These are phyloP conservation scores for Etheostoma perlongum DNA, from an alignment of 2,797 vertebrate species.

Conservation along the genomic window DNA sequence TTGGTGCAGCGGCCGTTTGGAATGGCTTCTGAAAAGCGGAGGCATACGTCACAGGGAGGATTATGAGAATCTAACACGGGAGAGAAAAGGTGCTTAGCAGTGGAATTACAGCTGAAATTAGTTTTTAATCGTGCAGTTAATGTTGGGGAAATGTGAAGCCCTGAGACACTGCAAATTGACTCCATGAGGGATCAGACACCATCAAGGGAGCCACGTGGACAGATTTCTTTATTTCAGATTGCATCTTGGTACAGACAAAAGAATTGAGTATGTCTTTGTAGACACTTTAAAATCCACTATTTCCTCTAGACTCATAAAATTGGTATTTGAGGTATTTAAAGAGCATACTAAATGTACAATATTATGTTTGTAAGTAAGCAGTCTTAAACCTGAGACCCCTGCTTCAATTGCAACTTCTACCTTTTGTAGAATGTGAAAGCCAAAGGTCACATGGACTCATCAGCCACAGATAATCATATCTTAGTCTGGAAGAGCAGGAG, in stretches of 20 bases:
- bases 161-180: slow-evolving; percentile 80
- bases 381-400: slow-evolving; percentile 8
- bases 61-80: slow-evolving; percentile 74
- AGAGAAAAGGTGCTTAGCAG: slow-evolving; percentile 84
- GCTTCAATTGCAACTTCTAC: slow-evolving; percentile 30
- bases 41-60: slow-evolving; percentile 76
- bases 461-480: slow-evolving; percentile 54
- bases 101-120: slow-evolving; percentile 83
- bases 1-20: slow-evolving; percentile 57
- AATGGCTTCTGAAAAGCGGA: slow-evolving; percentile 68
- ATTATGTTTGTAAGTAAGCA: slow-evolving; percentile 20
- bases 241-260: slow-evolving; percentile 59
- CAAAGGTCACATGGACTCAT: slow-evolving; percentile 64
- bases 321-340: slow-evolving; percentile 32
- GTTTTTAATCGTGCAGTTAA: slow-evolving; percentile 86
- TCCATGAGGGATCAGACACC: slow-evolving; percentile 76
- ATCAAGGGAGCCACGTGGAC: slow-evolving; percentile 66
- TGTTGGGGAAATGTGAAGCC: slow-evolving; percentile 82
- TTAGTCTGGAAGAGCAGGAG: slow-evolving; percentile 47
- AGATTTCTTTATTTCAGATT: slow-evolving; percentile 69
- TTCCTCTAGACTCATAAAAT: slow-evolving; percentile 43
- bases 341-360: slow-evolving; percentile 16
- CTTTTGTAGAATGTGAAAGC: slow-evolving; percentile 41
- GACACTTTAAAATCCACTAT: slow-evolving; percentile 55
- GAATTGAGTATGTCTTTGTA: slow-evolving; percentile 54